phyloP scores from a whole-genome alignment of 53 echinoderm and acorn worm genomes.

The Holothuria scabra region DNA sequence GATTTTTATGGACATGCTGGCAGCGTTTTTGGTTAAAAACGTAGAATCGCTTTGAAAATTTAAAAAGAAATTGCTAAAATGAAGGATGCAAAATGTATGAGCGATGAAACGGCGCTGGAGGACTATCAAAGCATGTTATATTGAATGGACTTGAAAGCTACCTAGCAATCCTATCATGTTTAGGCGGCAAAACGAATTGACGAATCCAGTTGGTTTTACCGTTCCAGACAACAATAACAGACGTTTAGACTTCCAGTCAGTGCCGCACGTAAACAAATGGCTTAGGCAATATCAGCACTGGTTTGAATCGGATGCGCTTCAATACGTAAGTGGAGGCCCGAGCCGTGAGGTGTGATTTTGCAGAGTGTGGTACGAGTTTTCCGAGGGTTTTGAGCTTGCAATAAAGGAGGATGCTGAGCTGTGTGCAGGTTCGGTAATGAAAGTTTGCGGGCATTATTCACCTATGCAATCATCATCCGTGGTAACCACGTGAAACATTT shows the following conservation, averaged over 20 bases:
- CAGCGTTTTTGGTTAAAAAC: too few species aligned
- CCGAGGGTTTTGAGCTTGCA: neutral
- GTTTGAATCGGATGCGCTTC: constrained; percentile 17
- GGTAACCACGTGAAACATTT: too few species aligned
- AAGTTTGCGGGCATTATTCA: constrained; percentile 14
- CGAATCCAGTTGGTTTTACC: constrained; percentile 25
- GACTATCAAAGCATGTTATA: too few species aligned
- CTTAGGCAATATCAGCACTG: constrained; percentile 14
- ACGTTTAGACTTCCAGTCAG: constrained; percentile 1
- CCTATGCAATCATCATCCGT: neutral
- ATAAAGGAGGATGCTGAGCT: constrained; percentile 19
- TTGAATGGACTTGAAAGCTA: too few species aligned
- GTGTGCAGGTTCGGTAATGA: constrained; percentile 25
- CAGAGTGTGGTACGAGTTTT: constrained; percentile 15
- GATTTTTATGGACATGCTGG: too few species aligned
- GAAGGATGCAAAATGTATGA: too few species aligned
- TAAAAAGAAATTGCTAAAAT: too few species aligned
- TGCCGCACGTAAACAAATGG: constrained; percentile 39
- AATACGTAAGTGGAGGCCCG: constrained; percentile 36
- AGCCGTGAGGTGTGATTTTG: neutral
- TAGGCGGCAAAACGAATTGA: constrained; percentile 31
- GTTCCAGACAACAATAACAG: constrained; percentile 27
- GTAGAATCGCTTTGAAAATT: too few species aligned
- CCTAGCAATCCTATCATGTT: too few species aligned
- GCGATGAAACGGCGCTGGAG: too few species aligned